Percentiles rank a stretch among this genome's conserved stretches.
These are phyloP conservation scores for Silurus asotus DNA, from an alignment of 2,113 vertebrate genomes.

Conservation along the genomic window DNA sequence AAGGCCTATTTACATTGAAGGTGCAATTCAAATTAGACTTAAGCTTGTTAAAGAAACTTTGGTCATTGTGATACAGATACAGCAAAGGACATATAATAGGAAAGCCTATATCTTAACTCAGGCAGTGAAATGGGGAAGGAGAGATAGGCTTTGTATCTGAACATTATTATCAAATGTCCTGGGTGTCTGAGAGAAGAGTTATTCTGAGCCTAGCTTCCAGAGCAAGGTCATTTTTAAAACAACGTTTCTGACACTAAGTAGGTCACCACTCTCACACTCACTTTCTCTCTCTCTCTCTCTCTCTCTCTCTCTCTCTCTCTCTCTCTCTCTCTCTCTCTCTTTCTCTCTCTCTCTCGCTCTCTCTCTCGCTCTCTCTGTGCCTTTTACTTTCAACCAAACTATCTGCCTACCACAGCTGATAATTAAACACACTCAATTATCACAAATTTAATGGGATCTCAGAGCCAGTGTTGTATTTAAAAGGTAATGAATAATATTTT, in stretches of 20 bases:
- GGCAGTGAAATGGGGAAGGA: constrained; percentile 17
- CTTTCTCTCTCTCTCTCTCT: constrained; percentile 42
- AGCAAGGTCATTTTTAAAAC: constrained; percentile 82
- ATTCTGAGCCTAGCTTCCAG: constrained; percentile 75
- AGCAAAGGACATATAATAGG: not conserved
- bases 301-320: constrained; percentile 67
- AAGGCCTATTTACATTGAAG: not conserved
- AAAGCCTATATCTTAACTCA: constrained; percentile 32
- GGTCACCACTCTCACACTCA: constrained; percentile 69
- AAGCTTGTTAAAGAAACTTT: not conserved
- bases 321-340: constrained; percentile 70
- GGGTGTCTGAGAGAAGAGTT: constrained; percentile 66
- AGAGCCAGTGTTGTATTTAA: constrained; percentile 80
- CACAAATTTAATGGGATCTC: constrained; percentile 82
- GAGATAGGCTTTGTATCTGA: constrained; percentile 41
- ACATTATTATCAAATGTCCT: constrained; percentile 53
- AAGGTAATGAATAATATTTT: constrained; percentile 84
- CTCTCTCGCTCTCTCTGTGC: constrained; percentile 56
- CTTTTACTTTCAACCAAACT: constrained; percentile 73
- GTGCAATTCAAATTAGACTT: constrained; percentile 32
- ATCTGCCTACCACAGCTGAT: constrained; percentile 71
- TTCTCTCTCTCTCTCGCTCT: constrained; percentile 59
- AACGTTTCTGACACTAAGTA: constrained; percentile 75
- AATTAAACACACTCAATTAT: constrained; percentile 84
- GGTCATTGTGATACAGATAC: not conserved